These are phyloP conservation scores for Ophiothrix spiculata DNA, from an alignment of 35 echinoderm and acorn worm species.

Conservation along the genomic window DNA sequence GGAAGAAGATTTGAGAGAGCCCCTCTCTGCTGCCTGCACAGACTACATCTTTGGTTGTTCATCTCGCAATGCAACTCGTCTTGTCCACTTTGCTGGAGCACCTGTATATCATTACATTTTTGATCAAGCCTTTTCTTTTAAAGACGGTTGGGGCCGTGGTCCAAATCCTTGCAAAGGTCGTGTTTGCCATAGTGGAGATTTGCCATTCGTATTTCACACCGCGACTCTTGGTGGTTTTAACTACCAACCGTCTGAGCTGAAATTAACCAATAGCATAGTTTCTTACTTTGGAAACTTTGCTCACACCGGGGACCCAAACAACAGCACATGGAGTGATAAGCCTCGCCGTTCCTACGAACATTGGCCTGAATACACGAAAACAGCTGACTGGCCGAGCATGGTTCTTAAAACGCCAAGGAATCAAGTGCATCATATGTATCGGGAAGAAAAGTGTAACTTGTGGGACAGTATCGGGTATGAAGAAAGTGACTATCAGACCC, in stretches of 20 bases:
- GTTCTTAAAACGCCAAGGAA: neutral
- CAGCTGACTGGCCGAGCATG: neutral
- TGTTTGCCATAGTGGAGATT: conserved; percentile 47
- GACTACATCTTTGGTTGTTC: neutral
- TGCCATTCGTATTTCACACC: conserved; percentile 49
- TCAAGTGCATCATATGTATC: neutral
- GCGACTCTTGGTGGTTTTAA: conserved; percentile 13
- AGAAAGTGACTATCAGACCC: no score
- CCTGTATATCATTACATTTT: conserved; percentile 53
- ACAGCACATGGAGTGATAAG: neutral
- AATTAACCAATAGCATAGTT: conserved; percentile 6
- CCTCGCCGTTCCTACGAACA: neutral
- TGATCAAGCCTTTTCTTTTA: conserved; percentile 47
- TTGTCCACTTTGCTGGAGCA: neutral
- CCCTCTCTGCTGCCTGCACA: neutral
- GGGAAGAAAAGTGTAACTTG: neutral
- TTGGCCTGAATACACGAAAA: neutral
- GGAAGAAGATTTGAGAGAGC: neutral
- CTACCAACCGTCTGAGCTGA: conserved; percentile 5
- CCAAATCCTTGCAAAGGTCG: neutral
- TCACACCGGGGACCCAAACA: conserved; percentile 53
- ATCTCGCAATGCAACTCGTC: neutral
- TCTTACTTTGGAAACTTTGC: conserved; percentile 49
- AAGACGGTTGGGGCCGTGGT: conserved; percentile 31
- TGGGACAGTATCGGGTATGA: neutral